These are phyloP conservation scores for Lasioglossum pauxillum DNA, from an alignment of 2,888 invertebrate species.

Conservation along the genomic window DNA sequence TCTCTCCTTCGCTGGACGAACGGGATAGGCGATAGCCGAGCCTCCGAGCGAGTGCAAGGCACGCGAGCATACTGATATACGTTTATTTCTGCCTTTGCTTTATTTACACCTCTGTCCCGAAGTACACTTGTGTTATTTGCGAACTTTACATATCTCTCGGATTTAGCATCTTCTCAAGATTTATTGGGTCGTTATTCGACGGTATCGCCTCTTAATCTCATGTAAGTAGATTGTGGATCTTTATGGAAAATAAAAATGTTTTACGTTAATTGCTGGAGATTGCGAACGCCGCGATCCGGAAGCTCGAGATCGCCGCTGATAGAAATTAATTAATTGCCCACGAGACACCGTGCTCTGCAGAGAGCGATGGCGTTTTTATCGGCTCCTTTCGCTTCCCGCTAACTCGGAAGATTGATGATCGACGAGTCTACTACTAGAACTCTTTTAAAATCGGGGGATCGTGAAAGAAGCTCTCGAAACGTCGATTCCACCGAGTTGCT, in stretches of 20 bases:
- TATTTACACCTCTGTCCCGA: slow-evolving; percentile 66
- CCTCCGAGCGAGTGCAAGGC: neutral
- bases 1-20: neutral
- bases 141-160: neutral
- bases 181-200: neutral
- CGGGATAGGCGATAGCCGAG: neutral
- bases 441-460: neutral
- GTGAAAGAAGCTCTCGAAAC: neutral
- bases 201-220: neutral
- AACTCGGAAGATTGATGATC: slow-evolving; percentile 6
- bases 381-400: neutral
- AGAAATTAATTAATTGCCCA: slow-evolving; percentile 49
- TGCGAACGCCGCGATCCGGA: slow-evolving; percentile 18
- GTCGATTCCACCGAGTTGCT: neutral
- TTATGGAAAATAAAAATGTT: neutral
- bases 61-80: slow-evolving; percentile 66
- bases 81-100: slow-evolving; percentile 78
- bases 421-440: neutral
- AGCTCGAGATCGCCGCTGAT: slow-evolving; percentile 34
- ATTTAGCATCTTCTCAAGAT: neutral
- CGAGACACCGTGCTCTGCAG: slow-evolving; percentile 2
- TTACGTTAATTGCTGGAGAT: neutral
- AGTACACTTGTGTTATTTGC: neutral
- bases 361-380: neutral
- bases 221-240: neutral